phyloP scores from a whole-genome alignment of 2,888 invertebrate species.

The Dorcus hopei region DNA sequence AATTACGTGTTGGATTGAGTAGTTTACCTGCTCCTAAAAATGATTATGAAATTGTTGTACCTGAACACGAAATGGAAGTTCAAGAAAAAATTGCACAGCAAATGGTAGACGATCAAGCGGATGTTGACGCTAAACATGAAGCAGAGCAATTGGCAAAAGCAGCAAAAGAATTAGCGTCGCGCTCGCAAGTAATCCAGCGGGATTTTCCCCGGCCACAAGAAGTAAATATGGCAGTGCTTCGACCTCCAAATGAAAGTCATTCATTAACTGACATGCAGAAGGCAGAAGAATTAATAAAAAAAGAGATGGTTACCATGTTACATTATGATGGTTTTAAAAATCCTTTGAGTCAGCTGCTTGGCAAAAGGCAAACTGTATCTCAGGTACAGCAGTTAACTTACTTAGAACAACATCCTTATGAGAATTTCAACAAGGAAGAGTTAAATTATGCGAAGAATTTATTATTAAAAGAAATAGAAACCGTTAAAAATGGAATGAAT shows the following conservation, averaged over 20 bases:
- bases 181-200: conserved; percentile 85
- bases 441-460: conserved; percentile 63
- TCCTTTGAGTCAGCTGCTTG: conserved; percentile 53
- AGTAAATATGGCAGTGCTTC: conserved; percentile 77
- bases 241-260: conserved; percentile 72
- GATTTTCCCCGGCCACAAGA: conserved; percentile 80
- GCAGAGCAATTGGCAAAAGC: conserved; percentile 69
- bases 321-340: conserved; percentile 84
- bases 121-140: conserved; percentile 68
- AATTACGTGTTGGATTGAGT: conserved; percentile 74
- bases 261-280: conserved; percentile 84
- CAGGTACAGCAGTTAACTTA: conserved; percentile 75
- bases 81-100: conserved; percentile 43
- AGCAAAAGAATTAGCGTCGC: conserved; percentile 66
- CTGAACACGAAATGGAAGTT: conserved; percentile 67
- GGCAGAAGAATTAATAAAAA: conserved; percentile 94
- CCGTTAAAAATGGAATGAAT: conserved; percentile 89
- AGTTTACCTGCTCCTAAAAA: conserved; percentile 88
- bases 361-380: conserved; percentile 56
- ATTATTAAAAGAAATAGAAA: conserved; percentile 79
- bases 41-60: conserved; percentile 98
- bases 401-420: conserved; percentile 83
- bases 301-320: conserved; percentile 94
- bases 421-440: conserved; percentile 67
- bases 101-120: conserved; percentile 79